Conservation (phyloP, 1,140 invertebrate species). For the Pseudomyrmex pallidus region DNA sequence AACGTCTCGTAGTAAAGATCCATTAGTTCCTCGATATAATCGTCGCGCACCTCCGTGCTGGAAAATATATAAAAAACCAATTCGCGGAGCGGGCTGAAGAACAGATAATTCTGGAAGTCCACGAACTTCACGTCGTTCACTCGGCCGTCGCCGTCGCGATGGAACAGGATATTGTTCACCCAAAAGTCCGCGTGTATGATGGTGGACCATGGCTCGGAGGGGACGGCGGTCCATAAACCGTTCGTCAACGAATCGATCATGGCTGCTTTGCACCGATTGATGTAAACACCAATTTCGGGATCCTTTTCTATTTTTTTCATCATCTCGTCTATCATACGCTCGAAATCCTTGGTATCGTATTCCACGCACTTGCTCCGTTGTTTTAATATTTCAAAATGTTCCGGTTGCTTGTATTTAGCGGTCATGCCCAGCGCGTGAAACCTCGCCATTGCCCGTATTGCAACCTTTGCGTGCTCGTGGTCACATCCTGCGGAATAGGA, state of each 20-base stretch:
- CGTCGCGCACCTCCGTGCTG: conserved; percentile 83
- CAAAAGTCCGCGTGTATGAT: conserved; percentile 88
- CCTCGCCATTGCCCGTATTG: conserved; percentile 84
- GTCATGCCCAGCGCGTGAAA: conserved; percentile 87
- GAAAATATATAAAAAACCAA: conserved; percentile 87
- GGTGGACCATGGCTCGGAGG: conserved; percentile 84
- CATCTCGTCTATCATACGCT: conserved; percentile 26
- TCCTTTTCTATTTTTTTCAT: conserved; percentile 74
- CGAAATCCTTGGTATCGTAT: conserved; percentile 18
- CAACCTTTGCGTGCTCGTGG: conserved; percentile 83
- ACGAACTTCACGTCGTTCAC: conserved; percentile 86
- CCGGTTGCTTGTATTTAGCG: conserved; percentile 84
- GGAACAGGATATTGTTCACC: conserved; percentile 88
- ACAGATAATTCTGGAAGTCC: conserved; percentile 87
- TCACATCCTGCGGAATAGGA: conserved; percentile 82
- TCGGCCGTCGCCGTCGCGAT: conserved; percentile 72
- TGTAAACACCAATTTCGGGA: conserved; percentile 70
- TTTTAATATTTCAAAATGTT: conserved; percentile 83
- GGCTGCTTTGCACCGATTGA: conserved; percentile 67
- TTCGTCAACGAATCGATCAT: conserved; percentile 60
- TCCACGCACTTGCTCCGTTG: conserved; percentile 69
- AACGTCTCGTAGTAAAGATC: conserved; percentile 86
- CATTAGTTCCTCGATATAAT: conserved; percentile 84
- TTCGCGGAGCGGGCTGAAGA: conserved; percentile 85
- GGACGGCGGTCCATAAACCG: conserved; percentile 62